Percentiles rank a stretch among this genome's conserved stretches.
These are phyloP conservation scores for Nautilus pompilius DNA, from an alignment of 1,140 invertebrate species.

Conservation along the genomic window DNA sequence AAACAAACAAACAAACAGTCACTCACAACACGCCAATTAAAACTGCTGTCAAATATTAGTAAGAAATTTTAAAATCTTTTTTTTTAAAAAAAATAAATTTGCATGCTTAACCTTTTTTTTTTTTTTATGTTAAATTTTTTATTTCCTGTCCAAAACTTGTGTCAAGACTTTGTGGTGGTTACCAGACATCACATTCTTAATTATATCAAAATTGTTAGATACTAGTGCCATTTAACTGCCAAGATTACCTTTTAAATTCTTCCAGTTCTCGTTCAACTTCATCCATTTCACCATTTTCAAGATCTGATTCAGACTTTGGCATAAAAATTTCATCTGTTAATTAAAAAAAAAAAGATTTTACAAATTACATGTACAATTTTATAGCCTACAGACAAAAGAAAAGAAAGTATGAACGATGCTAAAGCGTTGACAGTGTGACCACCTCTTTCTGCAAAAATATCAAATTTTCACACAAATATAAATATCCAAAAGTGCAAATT, in stretches of 20 bases:
- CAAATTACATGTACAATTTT: no score
- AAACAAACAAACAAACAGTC: no score
- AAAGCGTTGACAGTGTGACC: no score
- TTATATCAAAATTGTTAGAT: neutral
- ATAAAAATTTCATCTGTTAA: constrained; percentile 73
- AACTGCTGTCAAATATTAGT: no score
- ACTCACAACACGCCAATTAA: no score
- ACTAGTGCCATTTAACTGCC: neutral
- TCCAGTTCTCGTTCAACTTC: constrained; percentile 73
- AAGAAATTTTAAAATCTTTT: neutral
- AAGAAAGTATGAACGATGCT: no score
- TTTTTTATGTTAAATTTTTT: neutral
- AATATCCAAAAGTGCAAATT: no score
- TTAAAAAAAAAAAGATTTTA: constrained; percentile 41
- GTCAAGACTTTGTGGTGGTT: neutral
- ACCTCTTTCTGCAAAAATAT: no score
- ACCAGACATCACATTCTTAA: neutral
- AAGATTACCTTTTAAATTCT: constrained; percentile 67
- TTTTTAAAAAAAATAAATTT: neutral
- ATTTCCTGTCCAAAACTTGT: no score
- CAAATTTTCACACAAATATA: no score
- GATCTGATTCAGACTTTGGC: constrained; percentile 66
- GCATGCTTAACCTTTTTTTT: neutral
- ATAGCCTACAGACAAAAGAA: no score
- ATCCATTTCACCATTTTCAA: constrained; percentile 72